A percentile compares a stretch with the other conserved stretches of the same genome.
phyloP scores from a whole-genome alignment of 2,113 vertebrate species.

The Leptosomus discolor region DNA sequence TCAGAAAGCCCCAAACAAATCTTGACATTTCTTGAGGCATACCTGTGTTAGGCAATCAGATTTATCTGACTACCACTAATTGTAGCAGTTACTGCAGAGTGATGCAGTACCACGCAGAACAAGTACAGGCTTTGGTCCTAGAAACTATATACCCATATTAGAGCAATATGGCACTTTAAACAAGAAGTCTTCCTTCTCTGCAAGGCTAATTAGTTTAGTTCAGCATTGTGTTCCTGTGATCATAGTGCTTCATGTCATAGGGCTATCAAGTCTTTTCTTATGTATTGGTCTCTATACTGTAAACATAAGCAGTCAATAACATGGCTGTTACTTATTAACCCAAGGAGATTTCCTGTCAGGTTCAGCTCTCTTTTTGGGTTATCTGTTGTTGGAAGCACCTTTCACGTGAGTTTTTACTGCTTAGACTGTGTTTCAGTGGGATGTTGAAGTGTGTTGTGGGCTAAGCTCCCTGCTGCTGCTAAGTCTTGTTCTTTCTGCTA shows the following conservation, averaged over 20 bases:
- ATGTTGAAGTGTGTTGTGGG: rapidly evolving
- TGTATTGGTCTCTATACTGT: not conserved
- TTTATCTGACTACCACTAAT: not conserved
- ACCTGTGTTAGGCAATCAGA: not conserved
- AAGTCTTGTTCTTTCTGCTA: not conserved
- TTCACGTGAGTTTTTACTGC: not conserved
- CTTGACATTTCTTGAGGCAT: not conserved
- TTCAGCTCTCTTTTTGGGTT: not conserved
- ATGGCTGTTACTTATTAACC: slow-evolving; percentile 1
- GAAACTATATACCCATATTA: not conserved
- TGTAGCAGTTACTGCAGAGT: not conserved
- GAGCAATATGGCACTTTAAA: not conserved
- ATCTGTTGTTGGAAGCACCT: not conserved
- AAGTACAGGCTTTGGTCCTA: not conserved
- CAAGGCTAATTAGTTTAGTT: not conserved
- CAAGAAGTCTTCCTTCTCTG: not conserved
- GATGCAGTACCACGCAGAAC: not conserved
- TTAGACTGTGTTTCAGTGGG: not conserved
- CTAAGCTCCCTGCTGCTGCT: not conserved
- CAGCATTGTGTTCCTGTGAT: not conserved
- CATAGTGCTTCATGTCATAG: not conserved
- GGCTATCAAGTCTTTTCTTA: slow-evolving; percentile 1
- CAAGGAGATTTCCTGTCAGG: not conserved
- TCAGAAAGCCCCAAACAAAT: not conserved
- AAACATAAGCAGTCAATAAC: slow-evolving; percentile 13